Conservation (phyloP, 2,113 vertebrate genomes). For the Aldabrachelys gigantea region DNA sequence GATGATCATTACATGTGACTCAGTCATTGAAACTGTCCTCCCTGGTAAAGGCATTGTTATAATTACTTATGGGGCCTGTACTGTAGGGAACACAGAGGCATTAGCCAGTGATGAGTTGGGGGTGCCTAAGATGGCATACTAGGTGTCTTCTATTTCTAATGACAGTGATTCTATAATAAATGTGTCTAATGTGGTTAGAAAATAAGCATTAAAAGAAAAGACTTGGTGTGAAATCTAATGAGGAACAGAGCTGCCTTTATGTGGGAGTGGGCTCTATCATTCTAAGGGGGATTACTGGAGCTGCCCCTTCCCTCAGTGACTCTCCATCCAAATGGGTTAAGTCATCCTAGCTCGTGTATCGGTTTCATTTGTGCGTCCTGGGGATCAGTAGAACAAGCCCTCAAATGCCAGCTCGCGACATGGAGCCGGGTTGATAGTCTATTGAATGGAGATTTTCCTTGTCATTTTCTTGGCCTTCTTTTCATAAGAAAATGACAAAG, state of each 20-base stretch:
- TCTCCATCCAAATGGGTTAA: rapidly evolving
- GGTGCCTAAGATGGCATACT: not conserved
- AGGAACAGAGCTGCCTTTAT: not conserved
- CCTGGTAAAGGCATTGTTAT: rapidly evolving
- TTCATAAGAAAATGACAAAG: not conserved
- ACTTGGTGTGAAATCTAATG: not conserved
- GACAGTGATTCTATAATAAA: rapidly evolving
- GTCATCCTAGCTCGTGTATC: rapidly evolving
- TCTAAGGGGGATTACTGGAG: not conserved
- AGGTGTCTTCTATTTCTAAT: not conserved
- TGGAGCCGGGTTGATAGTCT: not conserved
- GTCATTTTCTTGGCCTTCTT: not conserved
- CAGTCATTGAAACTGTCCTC: rapidly evolving
- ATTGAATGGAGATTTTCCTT: not conserved
- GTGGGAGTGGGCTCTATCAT: not conserved
- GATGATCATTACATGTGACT: rapidly evolving
- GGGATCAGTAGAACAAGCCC: not conserved
- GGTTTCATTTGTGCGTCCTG: rapidly evolving
- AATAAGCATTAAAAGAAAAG: not conserved
- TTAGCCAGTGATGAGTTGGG: not conserved
- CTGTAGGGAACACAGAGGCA: rapidly evolving
- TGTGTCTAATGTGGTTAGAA: not conserved
- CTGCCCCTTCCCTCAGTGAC: not conserved
- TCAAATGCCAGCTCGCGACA: not conserved
- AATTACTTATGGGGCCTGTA: not conserved